A percentile compares a stretch with the other conserved stretches of the same genome.
phyloP scores from a whole-genome alignment of 2,113 vertebrate species.

The Dinomys branickii region DNA sequence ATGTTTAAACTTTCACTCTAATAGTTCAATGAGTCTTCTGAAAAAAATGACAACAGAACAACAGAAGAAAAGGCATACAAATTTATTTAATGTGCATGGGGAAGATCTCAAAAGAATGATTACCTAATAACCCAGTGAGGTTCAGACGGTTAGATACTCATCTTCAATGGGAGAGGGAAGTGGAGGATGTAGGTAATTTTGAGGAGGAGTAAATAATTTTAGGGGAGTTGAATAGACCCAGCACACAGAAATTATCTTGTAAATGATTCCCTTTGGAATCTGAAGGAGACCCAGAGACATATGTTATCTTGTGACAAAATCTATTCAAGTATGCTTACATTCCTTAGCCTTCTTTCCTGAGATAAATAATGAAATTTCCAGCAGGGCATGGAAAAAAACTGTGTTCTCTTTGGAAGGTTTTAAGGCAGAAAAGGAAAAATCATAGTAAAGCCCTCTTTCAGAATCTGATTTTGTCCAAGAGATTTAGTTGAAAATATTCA shows the following conservation, averaged over 20 bases:
- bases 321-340: not conserved
- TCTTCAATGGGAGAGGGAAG: not conserved
- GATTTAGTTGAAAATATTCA: not conserved
- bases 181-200: not conserved
- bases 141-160: not conserved
- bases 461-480: not conserved
- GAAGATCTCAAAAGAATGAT: not conserved
- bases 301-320: not conserved
- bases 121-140: not conserved
- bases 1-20: not conserved
- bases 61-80: not conserved
- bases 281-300: not conserved
- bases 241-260: not conserved
- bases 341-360: not conserved
- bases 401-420: not conserved
- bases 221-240: not conserved
- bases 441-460: not conserved
- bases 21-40: not conserved
- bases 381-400: not conserved
- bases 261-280: not conserved
- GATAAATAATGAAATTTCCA: not conserved
- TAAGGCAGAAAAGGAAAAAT: not conserved
- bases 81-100: constrained; percentile 19
- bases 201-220: not conserved
- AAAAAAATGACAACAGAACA: not conserved